Base-by-base conservation (phyloP, 2,888 invertebrate genomes). In the Hemaris fuciformis region DNA sequence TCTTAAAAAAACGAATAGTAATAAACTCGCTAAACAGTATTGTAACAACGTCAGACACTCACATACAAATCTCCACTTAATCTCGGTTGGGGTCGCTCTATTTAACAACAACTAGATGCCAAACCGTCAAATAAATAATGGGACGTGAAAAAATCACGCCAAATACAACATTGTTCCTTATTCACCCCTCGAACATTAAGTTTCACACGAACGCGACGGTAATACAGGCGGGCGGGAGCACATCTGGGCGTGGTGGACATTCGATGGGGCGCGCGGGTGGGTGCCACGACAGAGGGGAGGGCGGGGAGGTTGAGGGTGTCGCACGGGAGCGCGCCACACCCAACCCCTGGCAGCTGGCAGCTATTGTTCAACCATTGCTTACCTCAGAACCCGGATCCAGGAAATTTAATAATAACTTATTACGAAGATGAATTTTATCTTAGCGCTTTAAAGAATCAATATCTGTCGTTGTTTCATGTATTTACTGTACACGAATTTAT, bases 201-300 rank as follows among this genome's bases (percentile, higher is more conserved):
- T 83, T 90, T 90, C 91, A 88, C 91, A 91, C 90, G 90, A 83
- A 75, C 79, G 76, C 81, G 81, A 79, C 25, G 41, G 56, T 83
- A 83, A 81, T 75, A 75, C 71, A 69, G 66, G 68, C 71, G 73
- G 76, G 77, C 75, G 78, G 76, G 77, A 76, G 81, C 75, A 78
- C 76, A 79, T 75, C 76, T 87, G 89, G 85, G 90, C 88, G 87
- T 87, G 89, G 84, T 86, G 72, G 75, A 67, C 64, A 64, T 45
- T 57, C 41, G 62, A 64, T 73, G 72, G 71, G 70, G 65, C 60
- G 65, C 61, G 60, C 56, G 71, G 53, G 64, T 64, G 67, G 27
- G 3, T 13, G 31, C 15, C 27, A n/a, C 5, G 20, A 45, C 22
- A 13, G 71, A 71, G 70, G 64, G 60, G 65, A 60, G 60, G 63